These are phyloP conservation scores for Tetragonula carbonaria DNA, from an alignment of 2,888 invertebrate genomes.

Conservation along the genomic window DNA sequence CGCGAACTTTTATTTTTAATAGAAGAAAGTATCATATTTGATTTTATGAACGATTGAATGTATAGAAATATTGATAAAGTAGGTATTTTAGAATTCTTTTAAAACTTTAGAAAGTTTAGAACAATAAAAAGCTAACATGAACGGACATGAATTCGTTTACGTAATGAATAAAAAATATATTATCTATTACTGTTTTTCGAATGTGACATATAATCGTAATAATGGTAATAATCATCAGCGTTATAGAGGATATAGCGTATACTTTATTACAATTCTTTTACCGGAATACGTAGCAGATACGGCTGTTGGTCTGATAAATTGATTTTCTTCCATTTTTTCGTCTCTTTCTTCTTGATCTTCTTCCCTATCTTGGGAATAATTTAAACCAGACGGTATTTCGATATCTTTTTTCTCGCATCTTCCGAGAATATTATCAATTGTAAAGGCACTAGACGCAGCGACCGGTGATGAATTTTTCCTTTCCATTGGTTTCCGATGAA, in stretches of 20 bases:
- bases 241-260: too few relatives aligned
- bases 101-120: neutral
- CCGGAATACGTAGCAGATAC: conserved; percentile 67
- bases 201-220: neutral
- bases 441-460: conserved; percentile 76
- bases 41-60: neutral
- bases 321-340: conserved; percentile 56
- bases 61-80: neutral
- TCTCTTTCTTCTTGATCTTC: conserved; percentile 61
- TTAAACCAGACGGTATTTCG: conserved; percentile 41
- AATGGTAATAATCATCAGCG: too few relatives aligned
- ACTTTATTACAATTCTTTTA: conserved; percentile 11
- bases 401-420: conserved; percentile 54
- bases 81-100: neutral
- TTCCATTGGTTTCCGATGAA: conserved; percentile 46
- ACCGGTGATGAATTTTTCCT: conserved; percentile 61
- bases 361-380: conserved; percentile 62
- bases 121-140: neutral
- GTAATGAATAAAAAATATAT: neutral
- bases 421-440: conserved; percentile 79
- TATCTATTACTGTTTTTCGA: neutral
- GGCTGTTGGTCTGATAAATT: conserved; percentile 69
- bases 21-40: neutral
- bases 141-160: neutral
- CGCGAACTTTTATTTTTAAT: neutral